Percentiles rank a stretch among this genome's conserved stretches.
Evolutionary conservation across 1,140 invertebrate genomes (phyloP).

Genomic region (Cotesia typhae): DNA sequence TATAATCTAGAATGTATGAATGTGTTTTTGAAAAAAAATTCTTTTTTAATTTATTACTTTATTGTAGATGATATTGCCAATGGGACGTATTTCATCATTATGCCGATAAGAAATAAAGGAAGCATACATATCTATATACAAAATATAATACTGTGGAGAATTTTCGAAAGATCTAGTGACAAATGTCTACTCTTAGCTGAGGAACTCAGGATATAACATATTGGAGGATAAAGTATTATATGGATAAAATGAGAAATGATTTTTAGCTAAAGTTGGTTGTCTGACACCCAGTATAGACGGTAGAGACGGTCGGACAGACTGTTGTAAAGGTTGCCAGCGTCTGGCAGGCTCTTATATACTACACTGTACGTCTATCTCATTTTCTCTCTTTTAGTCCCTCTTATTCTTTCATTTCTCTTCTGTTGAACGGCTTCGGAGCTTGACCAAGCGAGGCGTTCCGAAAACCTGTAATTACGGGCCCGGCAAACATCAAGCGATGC

Average conservation of each 20-base stretch:
- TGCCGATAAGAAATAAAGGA: no score
- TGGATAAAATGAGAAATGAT: background rate
- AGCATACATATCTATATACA: no score
- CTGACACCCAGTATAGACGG: constrained; percentile 32
- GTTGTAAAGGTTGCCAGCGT: constrained; percentile 26
- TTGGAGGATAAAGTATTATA: background rate
- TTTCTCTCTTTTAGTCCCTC: constrained; percentile 15
- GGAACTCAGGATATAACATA: background rate
- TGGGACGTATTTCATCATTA: no score
- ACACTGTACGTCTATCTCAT: constrained; percentile 10
- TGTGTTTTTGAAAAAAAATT: background rate
- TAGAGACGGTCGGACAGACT: constrained; percentile 27
- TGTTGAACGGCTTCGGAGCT: constrained; percentile 43
- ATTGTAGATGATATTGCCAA: background rate
- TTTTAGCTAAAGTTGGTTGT: constrained; percentile 15
- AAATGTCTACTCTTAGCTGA: background rate
- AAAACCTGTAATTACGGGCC: constrained; percentile 65
- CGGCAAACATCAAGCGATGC: constrained; percentile 64
- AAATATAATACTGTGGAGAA: background rate
- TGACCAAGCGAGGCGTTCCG: constrained; percentile 59
- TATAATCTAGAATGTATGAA: no score
- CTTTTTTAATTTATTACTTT: background rate
- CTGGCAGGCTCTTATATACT: background rate
- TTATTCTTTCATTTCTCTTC: constrained; percentile 15
- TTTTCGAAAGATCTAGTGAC: background rate